A percentile compares a stretch with the other conserved stretches of the same genome.
phyloP scores from a whole-genome alignment of 2,888 invertebrate genomes.

The Euphydryas editha region DNA sequence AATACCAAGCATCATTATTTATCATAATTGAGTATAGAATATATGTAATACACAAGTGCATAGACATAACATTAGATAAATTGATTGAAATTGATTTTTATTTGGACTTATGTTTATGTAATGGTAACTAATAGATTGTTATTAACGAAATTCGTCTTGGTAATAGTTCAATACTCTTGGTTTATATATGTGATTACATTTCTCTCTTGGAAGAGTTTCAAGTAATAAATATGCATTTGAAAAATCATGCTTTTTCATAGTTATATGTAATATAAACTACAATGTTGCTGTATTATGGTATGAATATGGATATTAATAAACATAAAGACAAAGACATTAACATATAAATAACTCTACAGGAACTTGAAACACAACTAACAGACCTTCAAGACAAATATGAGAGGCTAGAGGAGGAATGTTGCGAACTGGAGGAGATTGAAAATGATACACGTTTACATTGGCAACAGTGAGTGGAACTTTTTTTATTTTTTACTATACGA shows the following conservation, averaged over 20 bases:
- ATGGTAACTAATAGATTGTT: not conserved
- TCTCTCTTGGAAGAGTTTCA: not conserved
- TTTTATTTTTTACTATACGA: not conserved
- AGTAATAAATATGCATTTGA: not conserved
- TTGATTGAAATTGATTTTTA: not conserved
- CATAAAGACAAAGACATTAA: constrained; percentile 14
- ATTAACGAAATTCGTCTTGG: not conserved
- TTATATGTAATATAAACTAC: not conserved
- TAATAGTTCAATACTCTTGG: not conserved
- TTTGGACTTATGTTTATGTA: not conserved
- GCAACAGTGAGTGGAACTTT: constrained; percentile 76
- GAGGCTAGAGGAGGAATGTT: constrained; percentile 87
- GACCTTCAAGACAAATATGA: constrained; percentile 86
- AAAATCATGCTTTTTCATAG: not conserved
- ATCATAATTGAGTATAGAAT: not conserved
- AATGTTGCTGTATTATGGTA: not conserved
- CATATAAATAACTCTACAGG: constrained; percentile 54
- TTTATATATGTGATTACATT: not conserved
- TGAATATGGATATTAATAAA: constrained; percentile 17
- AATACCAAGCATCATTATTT: constrained; percentile 4
- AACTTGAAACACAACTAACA: constrained; percentile 81
- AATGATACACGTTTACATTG: constrained; percentile 87
- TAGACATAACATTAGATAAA: not conserved
- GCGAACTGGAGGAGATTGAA: constrained; percentile 89
- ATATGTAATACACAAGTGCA: not conserved